A percentile compares a stretch with the other conserved stretches of the same genome.
Evolutionary conservation across 2,797 vertebrate genomes (phyloP).

Genomic region (Chiroxiphia lanceolata): DNA sequence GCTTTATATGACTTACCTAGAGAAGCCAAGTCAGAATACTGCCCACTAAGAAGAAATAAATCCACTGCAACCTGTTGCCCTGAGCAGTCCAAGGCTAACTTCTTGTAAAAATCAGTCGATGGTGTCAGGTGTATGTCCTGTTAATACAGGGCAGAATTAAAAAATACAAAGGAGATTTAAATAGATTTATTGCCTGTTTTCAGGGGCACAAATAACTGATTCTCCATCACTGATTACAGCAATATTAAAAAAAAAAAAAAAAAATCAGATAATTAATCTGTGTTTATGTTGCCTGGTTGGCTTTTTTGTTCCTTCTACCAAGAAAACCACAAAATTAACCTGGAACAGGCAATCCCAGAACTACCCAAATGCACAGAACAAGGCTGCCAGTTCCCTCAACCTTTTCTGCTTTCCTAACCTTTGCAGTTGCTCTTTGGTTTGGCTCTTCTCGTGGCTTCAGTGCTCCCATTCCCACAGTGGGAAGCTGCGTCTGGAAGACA

Average conservation of each 20-base stretch:
- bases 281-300: background rate
- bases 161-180: background rate
- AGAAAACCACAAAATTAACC: background rate
- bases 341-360: background rate
- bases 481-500: conserved; percentile 95
- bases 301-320: background rate
- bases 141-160: background rate
- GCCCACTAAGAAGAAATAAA: conserved; percentile 92
- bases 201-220: background rate
- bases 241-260: background rate
- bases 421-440: conserved; percentile 88
- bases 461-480: conserved; percentile 87
- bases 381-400: background rate
- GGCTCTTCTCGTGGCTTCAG: conserved; percentile 93
- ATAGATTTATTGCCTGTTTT: background rate
- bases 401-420: conserved; percentile 76
- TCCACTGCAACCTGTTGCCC: conserved; percentile 97
- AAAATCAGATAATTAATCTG: background rate
- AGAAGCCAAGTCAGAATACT: conserved; percentile 93
- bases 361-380: background rate
- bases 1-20: conserved; percentile 77
- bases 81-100: conserved; percentile 96
- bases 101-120: conserved; percentile 97
- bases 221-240: background rate
- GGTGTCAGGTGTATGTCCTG: conserved; percentile 94